Evolutionary conservation across 2,797 vertebrate species (phyloP).

Genomic region (Ctenosaura bakeri): DNA sequence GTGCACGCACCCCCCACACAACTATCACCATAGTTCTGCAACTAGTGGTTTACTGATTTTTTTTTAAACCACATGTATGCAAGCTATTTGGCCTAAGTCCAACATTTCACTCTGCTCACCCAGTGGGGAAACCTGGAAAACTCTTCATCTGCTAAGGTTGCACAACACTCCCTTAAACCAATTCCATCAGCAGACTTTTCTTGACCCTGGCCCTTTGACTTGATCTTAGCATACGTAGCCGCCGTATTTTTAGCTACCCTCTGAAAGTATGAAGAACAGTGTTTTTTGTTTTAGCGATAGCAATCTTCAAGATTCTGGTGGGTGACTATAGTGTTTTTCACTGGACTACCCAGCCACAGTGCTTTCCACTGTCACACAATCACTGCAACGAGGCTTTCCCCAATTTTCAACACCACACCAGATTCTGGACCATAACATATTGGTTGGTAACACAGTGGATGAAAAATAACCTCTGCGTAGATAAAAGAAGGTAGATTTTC

Average conservation of each 20-base stretch:
- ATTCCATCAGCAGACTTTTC: neutral
- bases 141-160: neutral
- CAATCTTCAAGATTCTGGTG: neutral
- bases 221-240: neutral
- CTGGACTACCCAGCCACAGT: neutral
- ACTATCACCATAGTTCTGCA: neutral
- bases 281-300: slow-evolving; percentile 2
- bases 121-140: no score
- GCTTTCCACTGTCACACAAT: neutral
- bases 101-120: no score
- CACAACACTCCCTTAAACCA: neutral
- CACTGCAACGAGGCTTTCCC: neutral
- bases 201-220: neutral
- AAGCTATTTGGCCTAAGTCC: neutral
- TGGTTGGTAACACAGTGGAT: neutral
- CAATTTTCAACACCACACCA: neutral
- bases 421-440: neutral
- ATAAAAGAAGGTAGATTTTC: neutral
- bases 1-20: no score
- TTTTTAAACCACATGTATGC: neutral
- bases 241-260: neutral
- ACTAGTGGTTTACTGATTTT: neutral
- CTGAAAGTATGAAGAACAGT: neutral
- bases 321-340: neutral
- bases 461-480: neutral